phyloP scores from a whole-genome alignment of 2,797 vertebrate species.

The Apodemus agrarius region DNA sequence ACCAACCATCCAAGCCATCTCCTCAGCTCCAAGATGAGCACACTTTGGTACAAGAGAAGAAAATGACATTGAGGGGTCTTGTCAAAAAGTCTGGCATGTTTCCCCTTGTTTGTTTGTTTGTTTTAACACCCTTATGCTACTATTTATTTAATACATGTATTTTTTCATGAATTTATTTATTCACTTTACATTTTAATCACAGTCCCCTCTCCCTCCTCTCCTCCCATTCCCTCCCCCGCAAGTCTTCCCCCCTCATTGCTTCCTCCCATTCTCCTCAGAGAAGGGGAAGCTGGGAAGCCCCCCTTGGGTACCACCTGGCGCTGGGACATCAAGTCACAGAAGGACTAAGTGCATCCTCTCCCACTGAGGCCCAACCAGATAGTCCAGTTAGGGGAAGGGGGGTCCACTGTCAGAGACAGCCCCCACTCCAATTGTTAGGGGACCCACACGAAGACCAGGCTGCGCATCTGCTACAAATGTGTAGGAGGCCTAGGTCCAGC shows the following conservation, averaged over 20 bases:
- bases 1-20: background rate
- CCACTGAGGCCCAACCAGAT: background rate
- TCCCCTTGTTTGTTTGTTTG: background rate
- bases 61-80: slow-evolving; percentile 21
- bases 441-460: background rate
- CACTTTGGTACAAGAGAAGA: background rate
- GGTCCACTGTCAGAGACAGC: background rate
- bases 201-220: background rate
- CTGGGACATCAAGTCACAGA: background rate
- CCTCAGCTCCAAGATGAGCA: background rate
- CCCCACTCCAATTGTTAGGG: background rate
- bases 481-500: background rate
- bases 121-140: background rate
- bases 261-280: background rate
- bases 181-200: background rate
- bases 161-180: background rate
- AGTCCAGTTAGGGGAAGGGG: background rate
- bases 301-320: background rate
- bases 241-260: background rate
- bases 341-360: background rate
- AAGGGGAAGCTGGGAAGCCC: background rate
- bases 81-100: slow-evolving; percentile 14
- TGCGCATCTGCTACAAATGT: background rate
- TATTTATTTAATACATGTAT: background rate
- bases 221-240: no score